Percentiles rank a stretch among this genome's conserved stretches.
Evolutionary conservation across 1,140 invertebrate species (phyloP).

Genomic region (Eufriesea mexicana): DNA sequence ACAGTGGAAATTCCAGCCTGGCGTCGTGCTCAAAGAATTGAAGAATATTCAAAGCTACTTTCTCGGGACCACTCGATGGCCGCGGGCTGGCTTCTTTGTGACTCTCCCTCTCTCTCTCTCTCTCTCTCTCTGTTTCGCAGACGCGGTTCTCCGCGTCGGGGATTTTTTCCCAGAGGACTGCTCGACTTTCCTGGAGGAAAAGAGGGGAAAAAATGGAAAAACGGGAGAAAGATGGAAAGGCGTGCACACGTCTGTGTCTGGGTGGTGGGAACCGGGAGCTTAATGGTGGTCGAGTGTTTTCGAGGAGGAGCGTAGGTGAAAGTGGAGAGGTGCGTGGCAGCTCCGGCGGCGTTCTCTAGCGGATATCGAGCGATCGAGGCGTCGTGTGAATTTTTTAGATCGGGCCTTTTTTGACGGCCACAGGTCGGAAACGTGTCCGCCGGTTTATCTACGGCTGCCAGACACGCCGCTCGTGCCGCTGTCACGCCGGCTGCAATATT

Average conservation of each 20-base stretch:
- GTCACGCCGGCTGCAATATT: constrained; percentile 43
- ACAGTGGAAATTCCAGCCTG: not conserved
- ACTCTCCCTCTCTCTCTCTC: not conserved
- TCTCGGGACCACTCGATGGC: constrained; percentile 7
- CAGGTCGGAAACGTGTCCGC: constrained; percentile 18
- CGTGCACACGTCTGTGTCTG: not conserved
- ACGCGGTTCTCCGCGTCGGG: not conserved
- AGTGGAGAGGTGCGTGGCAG: constrained; percentile 40
- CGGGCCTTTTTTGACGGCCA: constrained; percentile 32
- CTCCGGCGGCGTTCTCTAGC: not conserved
- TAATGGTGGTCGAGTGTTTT: constrained; percentile 49
- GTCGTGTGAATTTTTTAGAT: constrained; percentile 54
- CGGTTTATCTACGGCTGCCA: constrained; percentile 40
- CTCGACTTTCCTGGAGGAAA: not conserved
- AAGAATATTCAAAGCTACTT: constrained; percentile 20
- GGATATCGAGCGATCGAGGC: constrained; percentile 50
- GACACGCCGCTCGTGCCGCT: constrained; percentile 3
- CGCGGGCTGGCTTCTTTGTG: not conserved
- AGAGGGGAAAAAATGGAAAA: not conserved
- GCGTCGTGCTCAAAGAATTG: not conserved
- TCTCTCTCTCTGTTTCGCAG: not conserved
- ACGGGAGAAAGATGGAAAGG: not conserved
- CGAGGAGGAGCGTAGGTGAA: constrained; percentile 51
- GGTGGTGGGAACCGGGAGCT: not conserved
- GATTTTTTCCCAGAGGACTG: constrained; percentile 5